These are phyloP conservation scores for Chelonia mydas DNA, from an alignment of 2,797 vertebrate genomes.

Conservation along the genomic window DNA sequence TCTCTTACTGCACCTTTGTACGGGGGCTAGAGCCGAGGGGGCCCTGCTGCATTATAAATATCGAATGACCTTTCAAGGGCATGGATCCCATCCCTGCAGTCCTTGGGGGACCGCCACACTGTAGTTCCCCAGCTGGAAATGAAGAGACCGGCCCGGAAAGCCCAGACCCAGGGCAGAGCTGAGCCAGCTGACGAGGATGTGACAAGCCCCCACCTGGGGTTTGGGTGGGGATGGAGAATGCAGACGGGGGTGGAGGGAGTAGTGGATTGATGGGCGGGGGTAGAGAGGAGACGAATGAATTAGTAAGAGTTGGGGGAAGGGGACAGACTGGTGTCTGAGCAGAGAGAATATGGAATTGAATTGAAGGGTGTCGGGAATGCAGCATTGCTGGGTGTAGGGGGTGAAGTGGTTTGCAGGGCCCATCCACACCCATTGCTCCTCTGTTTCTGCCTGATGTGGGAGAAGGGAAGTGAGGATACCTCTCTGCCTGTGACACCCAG, in stretches of 20 bases:
- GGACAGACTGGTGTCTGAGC: neutral
- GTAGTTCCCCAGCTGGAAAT: neutral
- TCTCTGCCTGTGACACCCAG: rapidly evolving
- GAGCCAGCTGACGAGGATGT: neutral
- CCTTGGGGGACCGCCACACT: too few relatives aligned
- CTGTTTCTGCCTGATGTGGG: rapidly evolving
- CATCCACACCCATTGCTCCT: neutral
- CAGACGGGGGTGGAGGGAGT: neutral
- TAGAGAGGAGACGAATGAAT: neutral
- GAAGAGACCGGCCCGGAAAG: neutral
- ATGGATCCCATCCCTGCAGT: too few relatives aligned
- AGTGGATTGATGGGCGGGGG: neutral
- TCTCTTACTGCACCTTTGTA: neutral
- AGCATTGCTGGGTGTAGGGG: neutral
- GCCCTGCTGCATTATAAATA: neutral
- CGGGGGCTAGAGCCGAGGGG: too few relatives aligned
- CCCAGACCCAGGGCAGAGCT: neutral
- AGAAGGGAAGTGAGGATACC: neutral
- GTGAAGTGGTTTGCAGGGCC: neutral
- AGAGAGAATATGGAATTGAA: neutral
- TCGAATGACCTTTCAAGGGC: neutral
- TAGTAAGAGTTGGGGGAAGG: neutral
- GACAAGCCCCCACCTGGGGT: neutral
- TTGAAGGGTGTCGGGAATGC: neutral
- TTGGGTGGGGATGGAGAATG: too few relatives aligned